These are phyloP conservation scores for Chondrilla cf. caribensis DNA, from an alignment of 37 sponge, comb jelly and placozoan genomes.

Conservation along the genomic window DNA sequence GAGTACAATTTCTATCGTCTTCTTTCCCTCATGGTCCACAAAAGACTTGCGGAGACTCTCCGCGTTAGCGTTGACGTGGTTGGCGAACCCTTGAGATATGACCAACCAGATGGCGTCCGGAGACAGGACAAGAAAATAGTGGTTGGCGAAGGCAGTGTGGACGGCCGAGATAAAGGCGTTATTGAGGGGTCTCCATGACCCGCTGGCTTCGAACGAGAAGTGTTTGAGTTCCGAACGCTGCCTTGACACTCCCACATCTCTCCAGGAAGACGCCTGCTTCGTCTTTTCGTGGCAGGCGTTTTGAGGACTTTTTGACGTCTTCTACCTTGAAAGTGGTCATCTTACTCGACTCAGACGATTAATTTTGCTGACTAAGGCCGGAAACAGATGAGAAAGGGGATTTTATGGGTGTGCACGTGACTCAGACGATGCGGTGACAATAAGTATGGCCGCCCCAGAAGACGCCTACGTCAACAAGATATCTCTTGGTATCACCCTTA, in stretches of 20 bases:
- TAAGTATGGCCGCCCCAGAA: too few relatives aligned
- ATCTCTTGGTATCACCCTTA: too few relatives aligned
- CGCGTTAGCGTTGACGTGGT: constrained; percentile 47
- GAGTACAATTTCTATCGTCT: neutral
- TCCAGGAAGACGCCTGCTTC: neutral
- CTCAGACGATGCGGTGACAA: too few relatives aligned
- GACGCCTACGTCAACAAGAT: too few relatives aligned
- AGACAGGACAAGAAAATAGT: constrained; percentile 39
- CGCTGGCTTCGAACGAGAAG: constrained; percentile 22
- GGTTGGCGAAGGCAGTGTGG: constrained; percentile 31
- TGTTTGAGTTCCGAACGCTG: constrained; percentile 5
- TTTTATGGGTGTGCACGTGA: too few relatives aligned
- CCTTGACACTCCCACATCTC: constrained; percentile 22
- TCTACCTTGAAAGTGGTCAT: constrained; percentile 23
- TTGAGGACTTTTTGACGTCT: constrained; percentile 10
- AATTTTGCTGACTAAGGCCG: too few relatives aligned
- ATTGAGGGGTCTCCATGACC: too few relatives aligned
- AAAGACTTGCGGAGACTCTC: constrained; percentile 46
- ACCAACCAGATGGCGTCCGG: constrained; percentile 57
- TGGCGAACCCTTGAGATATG: constrained; percentile 40
- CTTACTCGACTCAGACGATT: too few relatives aligned
- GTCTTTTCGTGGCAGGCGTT: neutral
- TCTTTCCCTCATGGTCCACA: constrained; percentile 53
- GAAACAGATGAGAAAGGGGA: too few relatives aligned
- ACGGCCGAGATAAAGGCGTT: constrained; percentile 25